These are phyloP conservation scores for Passer montanus DNA, from an alignment of 2,113 vertebrate genomes.

Conservation along the genomic window DNA sequence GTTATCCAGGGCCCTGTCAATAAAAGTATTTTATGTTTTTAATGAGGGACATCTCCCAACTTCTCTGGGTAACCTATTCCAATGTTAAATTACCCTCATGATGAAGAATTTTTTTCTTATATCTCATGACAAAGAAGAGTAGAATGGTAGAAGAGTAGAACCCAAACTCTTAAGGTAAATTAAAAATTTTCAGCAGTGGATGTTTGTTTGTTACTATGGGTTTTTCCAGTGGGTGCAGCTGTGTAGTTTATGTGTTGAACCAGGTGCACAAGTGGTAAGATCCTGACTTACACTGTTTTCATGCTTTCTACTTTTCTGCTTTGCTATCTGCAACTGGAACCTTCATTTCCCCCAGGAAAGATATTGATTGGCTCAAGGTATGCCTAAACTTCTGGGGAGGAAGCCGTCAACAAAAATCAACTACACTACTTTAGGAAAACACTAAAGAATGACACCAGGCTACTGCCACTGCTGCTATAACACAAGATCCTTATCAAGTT, in stretches of 20 bases:
- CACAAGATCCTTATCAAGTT: neutral
- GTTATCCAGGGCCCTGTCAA: neutral
- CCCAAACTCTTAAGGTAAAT: neutral
- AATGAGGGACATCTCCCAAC: neutral
- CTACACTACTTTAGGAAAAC: neutral
- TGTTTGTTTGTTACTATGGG: neutral
- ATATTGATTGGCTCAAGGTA: neutral
- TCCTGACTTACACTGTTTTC: neutral
- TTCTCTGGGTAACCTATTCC: neutral
- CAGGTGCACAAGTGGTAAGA: neutral
- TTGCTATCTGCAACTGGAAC: neutral
- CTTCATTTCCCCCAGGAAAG: neutral
- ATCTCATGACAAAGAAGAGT: neutral
- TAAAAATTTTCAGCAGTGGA: neutral
- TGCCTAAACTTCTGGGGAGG: neutral
- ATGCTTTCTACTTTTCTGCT: neutral
- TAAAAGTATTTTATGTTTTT: neutral
- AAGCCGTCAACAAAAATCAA: neutral
- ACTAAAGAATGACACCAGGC: neutral
- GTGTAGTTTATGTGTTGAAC: neutral
- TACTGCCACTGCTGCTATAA: neutral
- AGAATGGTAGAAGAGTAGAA: neutral
- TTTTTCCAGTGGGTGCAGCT: neutral
- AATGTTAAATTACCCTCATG: neutral
- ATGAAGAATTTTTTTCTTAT: neutral